Evolutionary conservation across 2,888 invertebrate species (phyloP), one percentile per base, ranked within the genome.

Genomic region (Caenorhabditis sp.): DNA sequence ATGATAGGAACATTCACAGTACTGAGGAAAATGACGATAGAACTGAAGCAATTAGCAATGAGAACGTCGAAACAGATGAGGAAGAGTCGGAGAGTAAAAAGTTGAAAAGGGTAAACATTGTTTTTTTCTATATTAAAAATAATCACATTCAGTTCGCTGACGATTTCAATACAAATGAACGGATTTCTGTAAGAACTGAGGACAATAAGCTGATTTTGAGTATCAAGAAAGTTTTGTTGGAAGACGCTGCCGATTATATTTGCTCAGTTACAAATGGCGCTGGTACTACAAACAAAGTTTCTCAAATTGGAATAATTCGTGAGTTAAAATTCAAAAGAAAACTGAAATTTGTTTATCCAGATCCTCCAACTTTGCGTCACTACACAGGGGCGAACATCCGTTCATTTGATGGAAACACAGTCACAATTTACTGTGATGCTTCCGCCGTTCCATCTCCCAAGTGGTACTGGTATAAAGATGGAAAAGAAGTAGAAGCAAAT

Each of bases 181-280:
- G 84, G 32, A 67, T 83, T 20, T 65, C 83, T 9, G 76, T 86
- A n/a, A 18, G 61, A 8, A 53, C 53, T 2, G 84, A 85, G 20
- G 82, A 82, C 2, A 85, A 83, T 9, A 79, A 81, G 24, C 51
- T 88, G 8, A 86, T 85, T 22, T 77, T 89, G 26, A 71, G 76
- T 1, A 80, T 89, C 50, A 70, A 81, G 20, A 35, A 82, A 35
- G 62, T 89, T n/a, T 56, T 81, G 1, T 26, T 85, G 20, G 85
- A 85, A 53, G 89, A 89, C 61, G 86, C 88, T 24, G 88, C 86
- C 11, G 82, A 81, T 11, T 89, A 89, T 69, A 69, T 70, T 24
- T 89, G 89, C 55, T 50, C 78, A 9, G 89, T 87, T 5, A 81
- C 82, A 37, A 89, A 89, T 60, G 87, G 88, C 24, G 88, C 88